Evolutionary conservation across 2,888 invertebrate species (phyloP).

Genomic region (Digitonthophagus gazella): DNA sequence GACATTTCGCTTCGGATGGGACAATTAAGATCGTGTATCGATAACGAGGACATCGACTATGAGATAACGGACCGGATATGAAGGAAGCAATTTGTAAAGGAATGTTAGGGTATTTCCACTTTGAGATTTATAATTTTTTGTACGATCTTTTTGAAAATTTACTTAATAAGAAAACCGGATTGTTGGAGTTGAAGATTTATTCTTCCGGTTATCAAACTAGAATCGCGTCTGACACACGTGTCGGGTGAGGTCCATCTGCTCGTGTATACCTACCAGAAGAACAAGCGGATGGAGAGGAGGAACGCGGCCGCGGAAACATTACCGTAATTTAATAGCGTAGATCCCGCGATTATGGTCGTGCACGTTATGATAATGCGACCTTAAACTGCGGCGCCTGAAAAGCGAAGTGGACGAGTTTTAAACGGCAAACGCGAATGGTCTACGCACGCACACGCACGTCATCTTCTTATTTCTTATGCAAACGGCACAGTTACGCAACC

Average conservation of each 20-base stretch:
- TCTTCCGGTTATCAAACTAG: neutral
- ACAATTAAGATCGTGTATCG: too few relatives aligned
- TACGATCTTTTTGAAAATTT: too few relatives aligned
- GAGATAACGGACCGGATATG: too few relatives aligned
- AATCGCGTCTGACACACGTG: neutral
- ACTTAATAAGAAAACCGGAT: too few relatives aligned
- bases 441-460: neutral
- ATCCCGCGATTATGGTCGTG: conserved; percentile 20
- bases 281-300: neutral
- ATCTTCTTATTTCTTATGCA: neutral
- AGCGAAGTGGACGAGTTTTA: neutral
- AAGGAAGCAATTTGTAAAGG: too few relatives aligned
- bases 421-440: neutral
- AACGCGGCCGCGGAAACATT: conserved; percentile 10
- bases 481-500: neutral
- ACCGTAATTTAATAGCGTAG: conserved; percentile 20
- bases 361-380: conserved; percentile 22
- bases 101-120: too few relatives aligned
- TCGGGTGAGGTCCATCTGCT: neutral
- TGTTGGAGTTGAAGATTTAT: too few relatives aligned
- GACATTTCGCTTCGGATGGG: too few relatives aligned
- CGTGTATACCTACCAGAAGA: neutral
- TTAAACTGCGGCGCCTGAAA: conserved; percentile 9
- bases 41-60: too few relatives aligned
- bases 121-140: too few relatives aligned